These are phyloP conservation scores for Dipodomys spectabilis DNA, from an alignment of 2,113 vertebrate species.

Conservation along the genomic window DNA sequence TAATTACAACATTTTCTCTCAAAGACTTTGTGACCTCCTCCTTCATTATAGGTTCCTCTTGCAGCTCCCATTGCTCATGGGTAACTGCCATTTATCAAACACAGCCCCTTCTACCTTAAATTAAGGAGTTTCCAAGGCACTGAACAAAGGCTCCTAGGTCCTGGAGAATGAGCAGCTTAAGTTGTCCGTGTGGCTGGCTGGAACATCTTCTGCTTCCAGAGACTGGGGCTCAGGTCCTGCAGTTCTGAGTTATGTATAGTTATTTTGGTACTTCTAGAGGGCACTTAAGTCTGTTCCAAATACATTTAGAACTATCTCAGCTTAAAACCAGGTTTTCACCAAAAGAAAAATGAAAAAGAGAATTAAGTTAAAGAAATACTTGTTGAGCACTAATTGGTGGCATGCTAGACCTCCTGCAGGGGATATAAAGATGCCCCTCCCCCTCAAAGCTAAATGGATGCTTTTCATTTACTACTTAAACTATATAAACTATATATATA, in stretches of 20 bases:
- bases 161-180: background rate
- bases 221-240: background rate
- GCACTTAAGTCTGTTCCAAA: background rate
- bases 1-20: too few relatives aligned
- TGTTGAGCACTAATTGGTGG: background rate
- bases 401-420: background rate
- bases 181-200: accelerated
- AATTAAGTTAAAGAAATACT: constrained; percentile 20
- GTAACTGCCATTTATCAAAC: too few relatives aligned
- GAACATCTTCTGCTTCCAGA: background rate
- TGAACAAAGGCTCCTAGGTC: background rate
- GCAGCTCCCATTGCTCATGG: too few relatives aligned
- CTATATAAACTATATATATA: background rate
- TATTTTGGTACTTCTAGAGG: background rate
- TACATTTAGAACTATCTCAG: background rate
- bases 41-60: too few relatives aligned
- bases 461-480: background rate
- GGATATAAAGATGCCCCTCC: background rate
- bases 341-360: background rate
- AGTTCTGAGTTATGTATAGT: background rate
- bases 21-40: too few relatives aligned
- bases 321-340: background rate
- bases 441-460: background rate
- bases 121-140: background rate
- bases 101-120: background rate